Evolutionary conservation across 1,140 invertebrate genomes (phyloP).

Genomic region (Caerostris extrusa): DNA sequence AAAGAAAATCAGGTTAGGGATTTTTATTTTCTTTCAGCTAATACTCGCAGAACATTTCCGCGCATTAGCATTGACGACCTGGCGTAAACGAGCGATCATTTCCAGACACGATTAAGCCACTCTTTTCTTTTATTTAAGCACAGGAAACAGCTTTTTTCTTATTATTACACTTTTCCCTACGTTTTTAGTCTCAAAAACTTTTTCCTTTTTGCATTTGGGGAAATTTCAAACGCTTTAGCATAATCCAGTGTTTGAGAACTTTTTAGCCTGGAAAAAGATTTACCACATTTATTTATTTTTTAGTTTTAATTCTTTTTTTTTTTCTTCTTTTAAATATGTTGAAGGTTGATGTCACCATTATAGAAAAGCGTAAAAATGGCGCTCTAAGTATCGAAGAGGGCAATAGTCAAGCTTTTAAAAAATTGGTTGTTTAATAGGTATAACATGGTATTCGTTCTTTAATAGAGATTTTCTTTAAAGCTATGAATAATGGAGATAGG

Average conservation of each 20-base stretch:
- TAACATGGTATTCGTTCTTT: constrained; percentile 21
- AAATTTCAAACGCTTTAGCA: constrained; percentile 35
- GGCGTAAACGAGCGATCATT: constrained; percentile 60
- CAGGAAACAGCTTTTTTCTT: constrained; percentile 19
- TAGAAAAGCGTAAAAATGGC: background rate
- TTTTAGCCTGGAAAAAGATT: constrained; percentile 42
- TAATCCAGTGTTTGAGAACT: constrained; percentile 44
- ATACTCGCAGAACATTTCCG: constrained; percentile 43
- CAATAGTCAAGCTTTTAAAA: background rate
- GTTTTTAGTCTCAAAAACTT: background rate
- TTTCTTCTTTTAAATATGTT: constrained; percentile 31
- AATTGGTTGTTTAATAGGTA: constrained; percentile 40
- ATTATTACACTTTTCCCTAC: background rate
- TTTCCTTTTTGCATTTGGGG: constrained; percentile 28
- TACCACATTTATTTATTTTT: constrained; percentile 27
- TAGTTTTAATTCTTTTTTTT: background rate
- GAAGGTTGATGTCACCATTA: background rate
- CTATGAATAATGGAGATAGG: background rate
- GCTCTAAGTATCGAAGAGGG: constrained; percentile 25
- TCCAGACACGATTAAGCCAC: constrained; percentile 51
- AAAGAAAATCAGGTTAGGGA: background rate
- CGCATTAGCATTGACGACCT: constrained; percentile 63
- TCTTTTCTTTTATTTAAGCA: background rate
- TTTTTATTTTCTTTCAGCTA: constrained; percentile 25
- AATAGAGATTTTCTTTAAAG: constrained; percentile 44